Evolutionary conservation across 92 coral and sea anemone species (phyloP), one percentile per base, ranked within the genome.

Genomic region (Virgularia gustaviana): DNA sequence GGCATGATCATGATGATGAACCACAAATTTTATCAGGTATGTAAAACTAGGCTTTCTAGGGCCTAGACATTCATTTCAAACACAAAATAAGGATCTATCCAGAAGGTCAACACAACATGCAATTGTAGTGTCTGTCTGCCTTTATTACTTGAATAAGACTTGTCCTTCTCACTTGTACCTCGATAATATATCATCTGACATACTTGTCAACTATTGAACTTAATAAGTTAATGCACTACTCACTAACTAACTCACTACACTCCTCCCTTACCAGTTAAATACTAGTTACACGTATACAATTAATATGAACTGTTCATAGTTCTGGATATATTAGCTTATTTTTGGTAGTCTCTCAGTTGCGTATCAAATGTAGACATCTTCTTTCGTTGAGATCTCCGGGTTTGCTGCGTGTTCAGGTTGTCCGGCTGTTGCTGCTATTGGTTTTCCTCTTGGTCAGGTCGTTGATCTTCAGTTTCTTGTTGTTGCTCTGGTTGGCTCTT

Each of bases 381-480:
- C 39, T 59, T 56, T 52, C 79, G 81, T 78, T 81, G 65, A 30
- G 83, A 85, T 85, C 83, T 77, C 36, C 77, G 64, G 51, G 57
- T 70, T 15, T 71, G 19, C 36, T 44, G 25, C 30, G n/a, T 44
- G 16, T 20, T 30, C 29, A 34, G 51, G 27, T 0, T 18, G 23
- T 30, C 49, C 19, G n/a, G n/a, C n/a, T n/a, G 75, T 76, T 27
- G 32, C 55, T 54, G 22, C 51, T 61, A 23, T 28, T 47, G 52
- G 70, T 13, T 9, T 49, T 45, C 19, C 24, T 70, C 6, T 20
- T 24, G 45, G 53, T 19, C 9, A 7, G 60, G 24, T 7, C 22
- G 8, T 54, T 18, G 60, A 22, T 54, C 30, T 54, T 63, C 51
- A 43, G 23, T 41, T 32, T 39, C 51, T 47, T 78, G 13, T 54